A percentile compares a stretch with the other conserved stretches of the same genome.
These are phyloP conservation scores for Pseudanteris insignis DNA, from an alignment of 2,888 invertebrate genomes.

Conservation along the genomic window DNA sequence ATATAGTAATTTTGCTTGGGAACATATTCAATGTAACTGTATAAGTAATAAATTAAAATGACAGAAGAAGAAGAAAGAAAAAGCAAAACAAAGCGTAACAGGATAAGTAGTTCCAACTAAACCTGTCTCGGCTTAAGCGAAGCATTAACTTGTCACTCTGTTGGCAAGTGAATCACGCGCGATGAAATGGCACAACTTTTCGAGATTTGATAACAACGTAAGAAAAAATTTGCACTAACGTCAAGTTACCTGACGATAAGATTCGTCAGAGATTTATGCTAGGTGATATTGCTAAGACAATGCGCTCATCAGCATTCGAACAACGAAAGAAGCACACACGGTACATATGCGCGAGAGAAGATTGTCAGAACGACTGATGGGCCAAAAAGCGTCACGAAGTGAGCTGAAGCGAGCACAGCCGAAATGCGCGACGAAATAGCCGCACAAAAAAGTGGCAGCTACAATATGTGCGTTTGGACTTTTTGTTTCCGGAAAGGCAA, in stretches of 20 bases:
- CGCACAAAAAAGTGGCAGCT: constrained; percentile 1
- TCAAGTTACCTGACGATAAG: constrained; percentile 3
- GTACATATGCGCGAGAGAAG: too few relatives aligned
- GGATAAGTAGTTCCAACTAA: constrained; percentile 3
- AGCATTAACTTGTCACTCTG: constrained; percentile 29
- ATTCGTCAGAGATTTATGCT: too few relatives aligned
- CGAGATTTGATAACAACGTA: constrained; percentile 9
- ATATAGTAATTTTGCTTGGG: too few relatives aligned
- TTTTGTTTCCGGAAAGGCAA: background rate
- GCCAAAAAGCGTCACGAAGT: too few relatives aligned
- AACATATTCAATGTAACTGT: too few relatives aligned
- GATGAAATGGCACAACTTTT: constrained; percentile 21
- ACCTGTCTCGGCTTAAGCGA: constrained; percentile 20
- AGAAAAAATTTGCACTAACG: constrained; percentile 10
- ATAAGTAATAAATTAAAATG: constrained; percentile 19
- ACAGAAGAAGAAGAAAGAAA: constrained; percentile 21
- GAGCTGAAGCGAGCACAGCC: background rate
- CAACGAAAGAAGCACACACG: background rate
- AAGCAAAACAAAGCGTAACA: constrained; percentile 1
- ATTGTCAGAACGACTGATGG: too few relatives aligned
- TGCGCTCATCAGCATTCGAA: too few relatives aligned
- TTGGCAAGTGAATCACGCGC: constrained; percentile 17
- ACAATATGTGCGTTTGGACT: constrained; percentile 6
- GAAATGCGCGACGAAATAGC: constrained; percentile 1
- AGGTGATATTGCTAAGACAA: too few relatives aligned